Evolutionary conservation across 2,888 invertebrate genomes (phyloP), one percentile per base, ranked within the genome.

Genomic region (Thysanoteuthis rhombus): DNA sequence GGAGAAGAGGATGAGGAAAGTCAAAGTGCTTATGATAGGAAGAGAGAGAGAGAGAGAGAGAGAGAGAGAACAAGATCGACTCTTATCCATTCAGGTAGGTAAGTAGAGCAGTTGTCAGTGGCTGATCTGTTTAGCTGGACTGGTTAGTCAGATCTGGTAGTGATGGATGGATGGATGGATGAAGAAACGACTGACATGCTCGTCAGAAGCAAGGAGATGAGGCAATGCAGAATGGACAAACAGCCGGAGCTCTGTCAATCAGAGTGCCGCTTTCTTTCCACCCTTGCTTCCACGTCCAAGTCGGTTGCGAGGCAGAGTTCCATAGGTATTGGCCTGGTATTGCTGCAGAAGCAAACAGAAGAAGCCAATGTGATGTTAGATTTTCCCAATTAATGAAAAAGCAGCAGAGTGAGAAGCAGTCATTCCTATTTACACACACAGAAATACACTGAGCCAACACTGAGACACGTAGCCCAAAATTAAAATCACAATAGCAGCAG

Each of bases 291-390:
- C 92, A 42, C 45, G 92, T 92, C 92, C 90, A 52, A 52, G 52
- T 52, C 52, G n/a, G 45, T 38, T 92, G 92, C 92, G 92, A 40
- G 92, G 92, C n/a, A 92, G 92, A n/a, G 92, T 92, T 45, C 92
- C 92, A 40, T 92, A 92, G 39, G 92, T 92, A 92, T 92, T 92
- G 92, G 92, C 92, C 92, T 40, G 42, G 45, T 32, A 45, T 92
- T 92, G 92, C 92, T 92, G 92, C 92, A 92, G 92, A 92, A 45
- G 92, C 92, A 92, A 92, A 92, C 45, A 92, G 45, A 75, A 75
- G 75, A 92, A 92, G 92, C 92, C 92, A 92, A 92, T 92, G 40
- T 92, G 45, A 45, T 92, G 39, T 92, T 92, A 90, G 90, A 45
- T 92, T 92, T 45, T 75, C 75, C 75, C 16, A 75, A 19, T n/a